Evolutionary conservation across 2,113 vertebrate species (phyloP), one percentile per base, ranked within the genome.

Genomic region (Hirundichthys speculiger): DNA sequence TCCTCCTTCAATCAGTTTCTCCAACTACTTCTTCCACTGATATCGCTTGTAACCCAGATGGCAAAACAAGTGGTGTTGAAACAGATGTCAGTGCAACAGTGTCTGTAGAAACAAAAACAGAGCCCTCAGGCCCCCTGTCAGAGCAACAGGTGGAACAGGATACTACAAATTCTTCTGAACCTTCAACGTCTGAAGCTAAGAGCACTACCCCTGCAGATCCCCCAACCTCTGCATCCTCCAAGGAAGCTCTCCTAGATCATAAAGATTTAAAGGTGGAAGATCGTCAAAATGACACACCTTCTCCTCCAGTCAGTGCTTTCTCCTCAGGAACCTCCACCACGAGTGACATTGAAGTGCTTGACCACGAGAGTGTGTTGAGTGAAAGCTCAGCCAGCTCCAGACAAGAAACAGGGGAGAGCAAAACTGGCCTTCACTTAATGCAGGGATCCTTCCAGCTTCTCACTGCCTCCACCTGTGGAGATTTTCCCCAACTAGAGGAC

Each of bases 261-360:
- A 98, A 96, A 91, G 96, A 97, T 56, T 85, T 91, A 48, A 99
- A 98, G 80, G 77, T 77, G 1, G 98, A 98, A 81, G 98, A 99
- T 89, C 90, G 98, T 69, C 98, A 99, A 79, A 99, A 91, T 78
- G 95, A 99, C 56, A 99, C 98, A 0, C 98, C 98, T 0, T 99
- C 98, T 4, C 98, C 98, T 74, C 97, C 97, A 2, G 88, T 95
- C 46, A 98, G 98, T 64, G 95, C 96, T 59, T 99, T 98, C 83
- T 99, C 98, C 8, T 99, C 98, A 0, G 98, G 98, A 69, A 99
- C 98, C 8, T 99, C 98, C 21, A 99, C 97, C 30, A 99, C 98
- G 8, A 99, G 98, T 69, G 98, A 99, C 47, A 99, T 99, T 67
- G 98, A 99, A 86, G 97, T 99, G 62, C 90, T 99, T 68, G 98